phyloP scores from a whole-genome alignment of 2,797 vertebrate species.

The Myiothlypis coronata region DNA sequence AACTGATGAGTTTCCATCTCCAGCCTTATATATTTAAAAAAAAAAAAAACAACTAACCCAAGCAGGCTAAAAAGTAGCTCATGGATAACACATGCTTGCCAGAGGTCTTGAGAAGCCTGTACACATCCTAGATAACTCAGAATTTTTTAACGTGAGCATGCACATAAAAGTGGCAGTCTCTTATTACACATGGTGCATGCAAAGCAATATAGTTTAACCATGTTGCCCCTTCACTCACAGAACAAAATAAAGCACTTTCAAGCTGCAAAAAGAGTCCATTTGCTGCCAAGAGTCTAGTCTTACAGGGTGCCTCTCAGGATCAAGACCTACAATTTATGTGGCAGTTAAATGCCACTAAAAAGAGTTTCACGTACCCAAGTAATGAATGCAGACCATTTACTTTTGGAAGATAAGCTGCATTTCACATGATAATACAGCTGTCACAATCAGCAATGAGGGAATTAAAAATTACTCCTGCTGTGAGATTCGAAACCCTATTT shows the following conservation, averaged over 20 bases:
- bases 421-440: neutral
- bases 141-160: neutral
- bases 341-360: neutral
- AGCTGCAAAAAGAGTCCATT: neutral
- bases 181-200: neutral
- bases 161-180: neutral
- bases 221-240: neutral
- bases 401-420: neutral
- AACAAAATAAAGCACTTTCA: neutral
- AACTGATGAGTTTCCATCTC: neutral
- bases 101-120: neutral
- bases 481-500: neutral
- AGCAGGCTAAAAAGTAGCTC: neutral
- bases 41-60: neutral
- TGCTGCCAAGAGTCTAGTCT: neutral
- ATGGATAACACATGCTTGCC: accelerated
- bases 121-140: neutral
- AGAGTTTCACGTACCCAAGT: neutral
- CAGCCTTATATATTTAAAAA: neutral
- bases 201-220: neutral
- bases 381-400: constrained; percentile 1
- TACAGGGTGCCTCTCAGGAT: neutral
- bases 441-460: neutral
- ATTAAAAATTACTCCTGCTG: neutral
- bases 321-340: neutral